Evolutionary conservation across 37 sponge, comb jelly and placozoan genomes (phyloP).

Genomic region (Spongilla lacustris): DNA sequence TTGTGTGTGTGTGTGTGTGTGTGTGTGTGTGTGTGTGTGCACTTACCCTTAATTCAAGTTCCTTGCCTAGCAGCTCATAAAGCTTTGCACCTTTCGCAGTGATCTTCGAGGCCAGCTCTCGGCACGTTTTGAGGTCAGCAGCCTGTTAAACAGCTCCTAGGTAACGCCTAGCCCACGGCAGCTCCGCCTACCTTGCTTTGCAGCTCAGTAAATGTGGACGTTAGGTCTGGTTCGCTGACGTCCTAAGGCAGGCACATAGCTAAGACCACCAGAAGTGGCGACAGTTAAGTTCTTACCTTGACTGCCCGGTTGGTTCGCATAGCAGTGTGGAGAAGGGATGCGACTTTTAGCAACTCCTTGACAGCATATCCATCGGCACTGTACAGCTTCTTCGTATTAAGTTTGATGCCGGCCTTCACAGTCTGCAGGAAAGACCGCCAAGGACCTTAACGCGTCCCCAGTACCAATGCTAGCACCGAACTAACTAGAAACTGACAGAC

Average conservation of each 20-base stretch:
- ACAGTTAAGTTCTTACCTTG: conserved; percentile 2
- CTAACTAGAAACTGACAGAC: conserved; percentile 92
- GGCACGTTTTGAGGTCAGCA: conserved; percentile 84
- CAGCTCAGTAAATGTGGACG: not conserved
- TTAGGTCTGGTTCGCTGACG: not conserved
- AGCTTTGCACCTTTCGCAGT: conserved; percentile 90
- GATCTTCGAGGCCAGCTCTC: conserved; percentile 95
- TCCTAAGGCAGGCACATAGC: not conserved
- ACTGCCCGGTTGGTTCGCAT: conserved; percentile 59
- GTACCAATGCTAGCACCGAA: not conserved
- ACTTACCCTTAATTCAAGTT: conserved; percentile 85
- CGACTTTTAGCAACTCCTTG: conserved; percentile 95
- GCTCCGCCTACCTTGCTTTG: conserved; percentile 4
- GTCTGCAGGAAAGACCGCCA: conserved; percentile 52
- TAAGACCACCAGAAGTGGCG: not conserved
- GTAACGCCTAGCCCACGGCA: not conserved
- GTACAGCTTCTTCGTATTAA: conserved; percentile 96
- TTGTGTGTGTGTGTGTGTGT: no score
- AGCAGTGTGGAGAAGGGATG: conserved; percentile 87
- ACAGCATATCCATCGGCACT: conserved; percentile 98
- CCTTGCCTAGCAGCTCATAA: conserved; percentile 88
- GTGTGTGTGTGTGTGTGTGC: not conserved
- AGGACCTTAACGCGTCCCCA: no score
- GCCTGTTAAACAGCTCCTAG: conserved; percentile 35
- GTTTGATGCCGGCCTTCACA: conserved; percentile 88